Percentiles rank a stretch among this genome's conserved stretches.
phyloP scores from a whole-genome alignment of 2,797 vertebrate species.

The Takifugu rubripes region DNA sequence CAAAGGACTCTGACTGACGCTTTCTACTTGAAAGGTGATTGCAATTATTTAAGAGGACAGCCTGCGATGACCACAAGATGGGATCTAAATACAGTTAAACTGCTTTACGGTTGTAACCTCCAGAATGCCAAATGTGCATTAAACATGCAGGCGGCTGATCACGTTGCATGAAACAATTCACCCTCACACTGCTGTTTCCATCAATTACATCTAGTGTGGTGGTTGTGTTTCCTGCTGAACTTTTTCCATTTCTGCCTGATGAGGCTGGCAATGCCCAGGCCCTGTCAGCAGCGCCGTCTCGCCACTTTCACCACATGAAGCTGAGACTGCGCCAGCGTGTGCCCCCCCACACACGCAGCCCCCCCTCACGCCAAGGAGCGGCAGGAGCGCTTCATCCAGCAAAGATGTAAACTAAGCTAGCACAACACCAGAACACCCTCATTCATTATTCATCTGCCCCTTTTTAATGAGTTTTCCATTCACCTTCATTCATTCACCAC shows the following conservation, averaged over 20 bases:
- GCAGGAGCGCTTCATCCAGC: slow-evolving; percentile 37
- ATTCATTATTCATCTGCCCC: slow-evolving; percentile 74
- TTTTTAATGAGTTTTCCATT: slow-evolving; percentile 83
- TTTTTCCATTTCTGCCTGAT: slow-evolving; percentile 79
- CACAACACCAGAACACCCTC: slow-evolving; percentile 60
- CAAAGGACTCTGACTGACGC: too few relatives aligned
- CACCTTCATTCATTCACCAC: slow-evolving; percentile 52
- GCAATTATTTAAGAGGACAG: not conserved
- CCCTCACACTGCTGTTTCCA: slow-evolving; percentile 24
- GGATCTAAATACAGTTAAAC: too few relatives aligned
- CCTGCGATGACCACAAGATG: not conserved
- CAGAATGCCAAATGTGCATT: slow-evolving; percentile 28
- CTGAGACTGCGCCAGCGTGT: slow-evolving; percentile 27
- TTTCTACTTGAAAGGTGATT: not conserved
- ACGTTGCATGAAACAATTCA: slow-evolving; percentile 24
- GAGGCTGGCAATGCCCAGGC: slow-evolving; percentile 44
- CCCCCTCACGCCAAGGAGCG: slow-evolving; percentile 14
- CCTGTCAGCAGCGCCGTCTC: slow-evolving; percentile 55
- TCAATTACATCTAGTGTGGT: slow-evolving; percentile 39
- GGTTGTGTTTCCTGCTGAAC: slow-evolving; percentile 51
- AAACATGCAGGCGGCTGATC: slow-evolving; percentile 31
- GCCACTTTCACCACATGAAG: slow-evolving; percentile 70
- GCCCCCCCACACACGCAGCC: not conserved
- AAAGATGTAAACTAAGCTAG: slow-evolving; percentile 79
- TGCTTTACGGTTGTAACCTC: not conserved